Evolutionary conservation across 2,888 invertebrate species (phyloP).

Genomic region (Thymelicus lineola): DNA sequence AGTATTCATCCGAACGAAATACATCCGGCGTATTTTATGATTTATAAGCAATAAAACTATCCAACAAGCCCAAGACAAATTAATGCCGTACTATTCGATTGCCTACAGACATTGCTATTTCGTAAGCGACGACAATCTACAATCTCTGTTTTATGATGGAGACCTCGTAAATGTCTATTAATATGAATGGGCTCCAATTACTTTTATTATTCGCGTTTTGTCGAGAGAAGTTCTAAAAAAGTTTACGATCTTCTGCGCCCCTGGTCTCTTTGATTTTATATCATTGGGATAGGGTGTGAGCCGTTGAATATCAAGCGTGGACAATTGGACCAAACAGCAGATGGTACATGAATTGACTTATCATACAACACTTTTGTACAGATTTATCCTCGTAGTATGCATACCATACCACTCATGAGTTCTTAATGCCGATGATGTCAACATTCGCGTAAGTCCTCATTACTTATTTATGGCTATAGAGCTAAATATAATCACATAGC

Average conservation of each 20-base stretch:
- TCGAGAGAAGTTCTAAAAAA: slow-evolving; percentile 78
- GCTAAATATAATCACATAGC: slow-evolving; percentile 17
- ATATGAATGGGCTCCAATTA: slow-evolving; percentile 86
- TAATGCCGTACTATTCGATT: slow-evolving; percentile 62
- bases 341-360: slow-evolving; percentile 60
- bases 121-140: slow-evolving; percentile 83
- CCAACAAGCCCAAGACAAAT: slow-evolving; percentile 70
- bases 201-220: slow-evolving; percentile 84
- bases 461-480: slow-evolving; percentile 11
- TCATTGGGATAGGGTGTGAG: slow-evolving; percentile 61
- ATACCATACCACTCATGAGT: background rate
- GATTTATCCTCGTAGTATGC: slow-evolving; percentile 10
- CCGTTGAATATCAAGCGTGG: slow-evolving; percentile 56
- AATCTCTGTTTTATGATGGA: slow-evolving; percentile 83
- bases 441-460: slow-evolving; percentile 6
- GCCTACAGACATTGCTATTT: slow-evolving; percentile 65
- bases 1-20: slow-evolving; percentile 50
- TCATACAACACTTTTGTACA: slow-evolving; percentile 29
- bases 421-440: slow-evolving; percentile 18
- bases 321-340: slow-evolving; percentile 66
- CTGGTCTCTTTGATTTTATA: slow-evolving; percentile 71
- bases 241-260: slow-evolving; percentile 78
- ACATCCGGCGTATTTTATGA: slow-evolving; percentile 63
- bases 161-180: slow-evolving; percentile 84
- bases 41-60: slow-evolving; percentile 71